These are phyloP conservation scores for Galaxias olidus DNA, from an alignment of 2,797 vertebrate species.

Conservation along the genomic window DNA sequence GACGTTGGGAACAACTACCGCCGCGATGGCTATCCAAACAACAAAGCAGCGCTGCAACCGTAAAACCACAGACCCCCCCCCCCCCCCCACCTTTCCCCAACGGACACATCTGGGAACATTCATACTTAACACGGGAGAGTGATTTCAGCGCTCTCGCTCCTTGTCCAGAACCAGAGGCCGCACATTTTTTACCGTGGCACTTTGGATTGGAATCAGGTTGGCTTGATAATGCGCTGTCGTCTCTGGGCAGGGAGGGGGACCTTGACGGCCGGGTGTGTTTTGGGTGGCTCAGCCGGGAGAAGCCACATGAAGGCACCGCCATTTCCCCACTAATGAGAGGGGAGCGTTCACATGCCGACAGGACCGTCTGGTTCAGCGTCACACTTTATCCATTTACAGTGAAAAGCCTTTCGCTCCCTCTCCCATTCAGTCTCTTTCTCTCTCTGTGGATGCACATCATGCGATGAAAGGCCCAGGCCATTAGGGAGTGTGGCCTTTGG, in stretches of 20 bases:
- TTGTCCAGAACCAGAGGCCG: slow-evolving; percentile 47
- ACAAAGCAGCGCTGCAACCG: too few relatives aligned
- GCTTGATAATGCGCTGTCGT: slow-evolving; percentile 57
- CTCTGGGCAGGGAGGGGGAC: slow-evolving; percentile 30
- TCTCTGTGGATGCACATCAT: slow-evolving; percentile 26
- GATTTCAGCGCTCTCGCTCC: slow-evolving; percentile 40
- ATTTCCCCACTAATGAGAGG: slow-evolving; percentile 36
- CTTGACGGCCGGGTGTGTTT: slow-evolving; percentile 39
- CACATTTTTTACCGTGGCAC: slow-evolving; percentile 55
- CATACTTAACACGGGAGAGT: slow-evolving; percentile 28
- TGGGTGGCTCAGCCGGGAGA: slow-evolving; percentile 14
- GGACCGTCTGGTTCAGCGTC: slow-evolving; percentile 31
- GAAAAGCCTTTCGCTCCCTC: slow-evolving; percentile 13
- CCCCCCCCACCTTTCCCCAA: too few relatives aligned
- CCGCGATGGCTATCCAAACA: slow-evolving; percentile 43
- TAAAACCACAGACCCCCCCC: too few relatives aligned
- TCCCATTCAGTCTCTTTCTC: slow-evolving; percentile 6
- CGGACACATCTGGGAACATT: slow-evolving; percentile 65
- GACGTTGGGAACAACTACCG: slow-evolving; percentile 30
- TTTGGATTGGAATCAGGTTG: slow-evolving; percentile 58
- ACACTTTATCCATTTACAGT: too few relatives aligned
- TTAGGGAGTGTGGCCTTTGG: slow-evolving; percentile 37
- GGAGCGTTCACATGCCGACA: slow-evolving; percentile 22
- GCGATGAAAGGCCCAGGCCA: slow-evolving; percentile 36
- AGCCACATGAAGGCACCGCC: slow-evolving; percentile 15